Evolutionary conservation across 2,113 vertebrate species (phyloP).

Genomic region (Tupaia chinensis): DNA sequence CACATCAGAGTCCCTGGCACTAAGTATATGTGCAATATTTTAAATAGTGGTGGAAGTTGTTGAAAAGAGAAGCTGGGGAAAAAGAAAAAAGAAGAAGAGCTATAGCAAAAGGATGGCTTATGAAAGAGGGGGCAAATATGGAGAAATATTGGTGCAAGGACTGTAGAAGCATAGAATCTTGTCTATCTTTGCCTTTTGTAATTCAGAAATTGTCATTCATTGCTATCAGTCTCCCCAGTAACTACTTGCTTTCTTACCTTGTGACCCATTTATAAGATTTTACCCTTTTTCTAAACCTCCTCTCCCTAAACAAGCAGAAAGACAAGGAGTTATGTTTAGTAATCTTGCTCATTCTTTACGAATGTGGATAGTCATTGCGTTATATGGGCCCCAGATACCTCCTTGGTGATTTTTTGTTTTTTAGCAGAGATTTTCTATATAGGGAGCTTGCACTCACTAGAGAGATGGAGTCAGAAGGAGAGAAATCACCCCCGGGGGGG

Average conservation of each 20-base stretch:
- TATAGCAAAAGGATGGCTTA: not conserved
- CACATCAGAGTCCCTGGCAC: not conserved
- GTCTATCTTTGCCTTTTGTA: conserved; percentile 13
- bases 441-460: no score
- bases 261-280: not conserved
- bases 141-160: not conserved
- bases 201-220: conserved; percentile 14
- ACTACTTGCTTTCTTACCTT: not conserved
- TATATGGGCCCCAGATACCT: not conserved
- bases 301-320: not conserved
- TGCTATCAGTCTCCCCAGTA: not conserved
- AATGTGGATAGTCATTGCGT: not conserved
- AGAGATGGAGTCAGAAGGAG: no score
- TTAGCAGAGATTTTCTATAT: no score
- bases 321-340: not conserved
- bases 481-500: no score
- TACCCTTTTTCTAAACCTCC: not conserved
- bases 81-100: not conserved
- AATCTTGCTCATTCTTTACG: not conserved
- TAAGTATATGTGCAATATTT: not conserved
- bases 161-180: not conserved
- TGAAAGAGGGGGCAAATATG: not conserved
- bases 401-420: not conserved
- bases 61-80: conserved; percentile 18
- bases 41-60: not conserved